phyloP scores from a whole-genome alignment of 2,888 invertebrate genomes.

The Drepanosiphum platanoidis region DNA sequence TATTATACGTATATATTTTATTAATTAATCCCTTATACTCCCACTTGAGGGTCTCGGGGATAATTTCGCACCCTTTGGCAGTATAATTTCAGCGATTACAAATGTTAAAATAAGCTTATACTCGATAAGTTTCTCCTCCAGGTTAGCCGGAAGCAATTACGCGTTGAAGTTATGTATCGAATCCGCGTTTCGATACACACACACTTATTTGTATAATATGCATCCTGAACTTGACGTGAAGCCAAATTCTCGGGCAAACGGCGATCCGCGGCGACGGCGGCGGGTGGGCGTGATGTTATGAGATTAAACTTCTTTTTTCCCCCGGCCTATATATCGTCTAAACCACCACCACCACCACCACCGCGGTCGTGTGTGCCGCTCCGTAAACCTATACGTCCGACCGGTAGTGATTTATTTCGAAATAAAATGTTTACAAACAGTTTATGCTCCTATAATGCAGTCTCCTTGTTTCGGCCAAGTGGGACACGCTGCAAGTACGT shows the following conservation, averaged over 20 bases:
- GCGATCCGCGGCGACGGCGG: neutral
- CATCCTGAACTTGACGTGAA: conserved; percentile 37
- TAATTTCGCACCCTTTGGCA: conserved; percentile 9
- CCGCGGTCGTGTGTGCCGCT: no score
- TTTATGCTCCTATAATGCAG: neutral
- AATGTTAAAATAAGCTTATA: conserved; percentile 46
- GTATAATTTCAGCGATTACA: conserved; percentile 41
- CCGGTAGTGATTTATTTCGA: conserved; percentile 47
- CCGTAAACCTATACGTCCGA: neutral
- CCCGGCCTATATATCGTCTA: conserved; percentile 3
- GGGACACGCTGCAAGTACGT: conserved; percentile 10
- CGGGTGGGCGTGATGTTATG: conserved; percentile 6
- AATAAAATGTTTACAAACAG: conserved; percentile 48
- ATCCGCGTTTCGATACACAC: neutral
- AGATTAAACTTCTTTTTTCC: conserved; percentile 1
- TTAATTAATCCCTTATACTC: conserved; percentile 32
- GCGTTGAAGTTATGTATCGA: neutral
- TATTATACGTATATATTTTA: neutral
- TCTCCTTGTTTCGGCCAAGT: conserved; percentile 10
- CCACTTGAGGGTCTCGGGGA: neutral
- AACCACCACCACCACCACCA: no score
- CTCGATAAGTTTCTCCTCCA: conserved; percentile 20
- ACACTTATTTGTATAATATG: neutral
- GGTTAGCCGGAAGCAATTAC: conserved; percentile 26
- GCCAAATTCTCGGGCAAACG: conserved; percentile 14